Percentiles rank a stretch among this genome's conserved stretches.
Evolutionary conservation across 2,888 invertebrate species (phyloP).

Genomic region (Marasmarcha lunaedactyla): DNA sequence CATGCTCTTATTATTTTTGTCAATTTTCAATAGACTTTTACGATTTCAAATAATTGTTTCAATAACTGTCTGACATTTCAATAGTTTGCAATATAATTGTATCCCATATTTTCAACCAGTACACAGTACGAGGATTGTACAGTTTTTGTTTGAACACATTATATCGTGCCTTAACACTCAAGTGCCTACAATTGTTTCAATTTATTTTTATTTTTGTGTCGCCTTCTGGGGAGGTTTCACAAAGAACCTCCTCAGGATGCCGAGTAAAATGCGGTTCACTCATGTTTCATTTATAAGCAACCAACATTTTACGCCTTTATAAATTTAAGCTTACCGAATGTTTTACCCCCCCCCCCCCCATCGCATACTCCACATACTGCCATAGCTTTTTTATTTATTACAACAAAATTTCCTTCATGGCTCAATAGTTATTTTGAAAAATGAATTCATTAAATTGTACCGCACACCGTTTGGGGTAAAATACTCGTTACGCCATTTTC

Average conservation of each 20-base stretch:
- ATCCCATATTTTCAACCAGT: too few species aligned
- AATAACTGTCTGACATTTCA: too few species aligned
- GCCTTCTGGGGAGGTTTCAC: constrained; percentile 36
- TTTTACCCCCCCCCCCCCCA: constrained; percentile 5
- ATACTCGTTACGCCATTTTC: constrained; percentile 39
- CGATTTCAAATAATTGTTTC: too few species aligned
- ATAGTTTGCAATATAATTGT: too few species aligned
- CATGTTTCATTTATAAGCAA: too few species aligned
- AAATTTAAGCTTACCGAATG: constrained; percentile 7
- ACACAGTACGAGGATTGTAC: too few species aligned
- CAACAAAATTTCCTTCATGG: too few species aligned
- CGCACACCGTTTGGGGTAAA: constrained; percentile 33
- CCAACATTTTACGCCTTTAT: neutral
- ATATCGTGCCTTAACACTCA: constrained; percentile 48
- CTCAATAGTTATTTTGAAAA: too few species aligned
- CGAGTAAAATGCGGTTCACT: constrained; percentile 2
- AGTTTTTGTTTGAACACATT: neutral
- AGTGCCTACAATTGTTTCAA: constrained; percentile 41
- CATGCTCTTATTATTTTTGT: too few species aligned
- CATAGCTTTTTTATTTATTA: too few species aligned
- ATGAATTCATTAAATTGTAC: neutral
- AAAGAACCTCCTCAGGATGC: constrained; percentile 30
- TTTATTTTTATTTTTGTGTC: constrained; percentile 18
- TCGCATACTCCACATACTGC: too few species aligned
- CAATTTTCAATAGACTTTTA: too few species aligned